These are phyloP conservation scores for Trypoxylus dichotomus DNA, from an alignment of 1,140 invertebrate genomes.

Conservation along the genomic window DNA sequence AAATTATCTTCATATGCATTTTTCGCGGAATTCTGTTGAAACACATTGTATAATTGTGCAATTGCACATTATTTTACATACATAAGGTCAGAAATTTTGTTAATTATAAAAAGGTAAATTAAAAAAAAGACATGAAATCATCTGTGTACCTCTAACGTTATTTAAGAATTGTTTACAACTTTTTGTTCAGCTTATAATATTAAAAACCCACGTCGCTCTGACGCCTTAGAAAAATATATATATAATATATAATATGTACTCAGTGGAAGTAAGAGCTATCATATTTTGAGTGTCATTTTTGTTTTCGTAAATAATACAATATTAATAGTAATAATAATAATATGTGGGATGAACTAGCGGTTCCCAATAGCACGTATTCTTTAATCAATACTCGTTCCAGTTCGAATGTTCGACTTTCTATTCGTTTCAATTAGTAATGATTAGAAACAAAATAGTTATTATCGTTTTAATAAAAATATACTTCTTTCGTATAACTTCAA, in stretches of 20 bases:
- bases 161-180: constrained; percentile 12
- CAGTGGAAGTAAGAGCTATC: constrained; percentile 49
- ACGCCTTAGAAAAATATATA: constrained; percentile 25
- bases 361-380: neutral
- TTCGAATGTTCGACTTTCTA: neutral
- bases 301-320: constrained; percentile 2
- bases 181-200: constrained; percentile 21
- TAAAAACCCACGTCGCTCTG: neutral
- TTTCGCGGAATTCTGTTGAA: too few relatives aligned
- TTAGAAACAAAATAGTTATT: too few relatives aligned
- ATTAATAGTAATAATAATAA: constrained; percentile 15
- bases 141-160: neutral
- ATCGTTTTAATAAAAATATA: neutral
- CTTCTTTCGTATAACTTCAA: neutral
- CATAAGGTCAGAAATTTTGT: neutral
- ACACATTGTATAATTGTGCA: too few relatives aligned
- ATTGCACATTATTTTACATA: too few relatives aligned
- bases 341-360: neutral
- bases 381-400: neutral
- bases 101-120: neutral
- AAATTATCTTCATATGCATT: too few relatives aligned
- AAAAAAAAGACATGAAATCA: neutral
- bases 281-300: constrained; percentile 36
- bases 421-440: too few relatives aligned
- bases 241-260: constrained; percentile 32